Evolutionary conservation across 2,888 invertebrate genomes (phyloP).

Genomic region (Aplocera efformata): DNA sequence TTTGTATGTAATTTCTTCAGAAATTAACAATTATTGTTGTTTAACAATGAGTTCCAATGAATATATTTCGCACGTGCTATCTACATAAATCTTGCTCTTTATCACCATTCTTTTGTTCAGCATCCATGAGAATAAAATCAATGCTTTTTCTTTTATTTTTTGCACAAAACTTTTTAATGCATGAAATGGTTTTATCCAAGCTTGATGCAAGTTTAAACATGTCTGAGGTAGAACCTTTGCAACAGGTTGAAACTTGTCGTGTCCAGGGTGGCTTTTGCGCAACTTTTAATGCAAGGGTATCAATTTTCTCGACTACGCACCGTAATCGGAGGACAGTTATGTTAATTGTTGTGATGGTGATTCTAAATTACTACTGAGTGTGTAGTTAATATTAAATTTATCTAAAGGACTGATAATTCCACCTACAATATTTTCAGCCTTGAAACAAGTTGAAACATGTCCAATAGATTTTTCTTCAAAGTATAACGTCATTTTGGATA

Average conservation of each 20-base stretch:
- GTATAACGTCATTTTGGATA: too few relatives aligned
- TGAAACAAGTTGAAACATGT: too few relatives aligned
- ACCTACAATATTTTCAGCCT: too few relatives aligned
- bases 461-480: too few relatives aligned
- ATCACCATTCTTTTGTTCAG: slow-evolving; percentile 34
- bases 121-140: slow-evolving; percentile 18
- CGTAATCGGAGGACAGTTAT: too few relatives aligned
- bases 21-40: slow-evolving; percentile 8
- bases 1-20: slow-evolving; percentile 1
- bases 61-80: slow-evolving; percentile 47
- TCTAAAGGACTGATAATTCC: too few relatives aligned
- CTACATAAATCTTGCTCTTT: slow-evolving; percentile 35
- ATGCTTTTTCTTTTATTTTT: slow-evolving; percentile 24
- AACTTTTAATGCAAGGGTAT: slow-evolving; percentile 1
- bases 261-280: slow-evolving; percentile 17
- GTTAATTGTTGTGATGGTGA: too few relatives aligned
- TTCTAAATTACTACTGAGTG: too few relatives aligned
- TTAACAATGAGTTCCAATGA: slow-evolving; percentile 31
- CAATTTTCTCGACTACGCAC: background rate
- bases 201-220: slow-evolving; percentile 47
- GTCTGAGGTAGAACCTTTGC: slow-evolving; percentile 35
- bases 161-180: slow-evolving; percentile 28
- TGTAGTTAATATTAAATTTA: too few relatives aligned
- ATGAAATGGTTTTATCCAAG: slow-evolving; percentile 20
- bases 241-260: slow-evolving; percentile 65